Evolutionary conservation across 1,140 invertebrate genomes (phyloP).

Genomic region (Rhagoletis zephyria): DNA sequence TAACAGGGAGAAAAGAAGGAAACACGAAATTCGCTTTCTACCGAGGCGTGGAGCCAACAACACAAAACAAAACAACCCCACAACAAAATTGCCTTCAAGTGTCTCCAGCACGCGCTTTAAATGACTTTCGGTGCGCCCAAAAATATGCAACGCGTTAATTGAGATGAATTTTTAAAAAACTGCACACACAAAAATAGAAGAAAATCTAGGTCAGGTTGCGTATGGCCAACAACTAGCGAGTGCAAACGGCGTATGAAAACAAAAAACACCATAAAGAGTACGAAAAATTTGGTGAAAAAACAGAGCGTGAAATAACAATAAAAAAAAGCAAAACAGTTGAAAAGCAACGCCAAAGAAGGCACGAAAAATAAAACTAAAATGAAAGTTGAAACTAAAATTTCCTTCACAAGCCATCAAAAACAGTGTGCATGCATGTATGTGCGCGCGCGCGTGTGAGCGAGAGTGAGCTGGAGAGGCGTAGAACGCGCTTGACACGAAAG

Average conservation of each 20-base stretch:
- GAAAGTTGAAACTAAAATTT: background rate
- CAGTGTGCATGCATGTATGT: background rate
- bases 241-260: background rate
- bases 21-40: background rate
- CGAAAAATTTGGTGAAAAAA: conserved; percentile 1
- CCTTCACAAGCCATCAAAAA: no score
- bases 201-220: conserved; percentile 40
- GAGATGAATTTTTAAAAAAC: conserved; percentile 48
- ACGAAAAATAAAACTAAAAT: conserved; percentile 17
- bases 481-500: background rate
- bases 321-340: background rate
- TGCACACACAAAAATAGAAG: conserved; percentile 30
- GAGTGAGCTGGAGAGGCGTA: background rate
- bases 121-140: background rate
- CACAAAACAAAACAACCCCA: background rate
- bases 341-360: background rate
- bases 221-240: background rate
- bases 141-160: conserved; percentile 34
- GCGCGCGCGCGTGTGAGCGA: background rate
- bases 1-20: background rate
- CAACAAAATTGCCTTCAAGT: background rate
- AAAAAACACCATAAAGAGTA: background rate
- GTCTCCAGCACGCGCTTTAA: background rate
- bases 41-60: background rate
- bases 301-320: background rate